Percentiles rank a stretch among this genome's conserved stretches.
These are phyloP conservation scores for Patiria pectinifera DNA, from an alignment of 53 echinoderm and acorn worm genomes.

Conservation along the genomic window DNA sequence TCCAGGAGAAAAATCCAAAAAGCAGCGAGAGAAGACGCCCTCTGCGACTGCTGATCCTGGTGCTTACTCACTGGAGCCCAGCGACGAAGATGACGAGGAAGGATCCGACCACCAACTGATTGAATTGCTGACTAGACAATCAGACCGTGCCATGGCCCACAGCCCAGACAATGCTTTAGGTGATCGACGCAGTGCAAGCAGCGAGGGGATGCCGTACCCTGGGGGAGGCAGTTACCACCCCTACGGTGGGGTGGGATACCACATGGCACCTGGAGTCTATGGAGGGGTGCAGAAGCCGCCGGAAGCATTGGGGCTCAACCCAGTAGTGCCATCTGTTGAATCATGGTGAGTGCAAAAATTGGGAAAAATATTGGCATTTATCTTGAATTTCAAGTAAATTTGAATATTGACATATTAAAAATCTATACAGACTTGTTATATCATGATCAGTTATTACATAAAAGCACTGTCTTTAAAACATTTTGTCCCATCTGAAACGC, in stretches of 20 bases:
- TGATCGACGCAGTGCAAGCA: background rate
- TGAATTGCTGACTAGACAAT: conserved; percentile 24
- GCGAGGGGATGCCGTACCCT: too few relatives aligned
- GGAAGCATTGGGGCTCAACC: conserved; percentile 31
- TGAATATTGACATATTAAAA: too few relatives aligned
- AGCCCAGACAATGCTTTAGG: conserved; percentile 29
- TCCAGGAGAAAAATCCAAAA: background rate
- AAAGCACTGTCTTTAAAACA: too few relatives aligned
- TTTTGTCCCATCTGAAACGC: too few relatives aligned
- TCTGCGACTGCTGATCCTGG: background rate
- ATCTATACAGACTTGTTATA: too few relatives aligned
- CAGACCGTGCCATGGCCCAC: conserved; percentile 59
- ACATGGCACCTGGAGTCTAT: conserved; percentile 15
- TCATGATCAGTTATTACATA: too few relatives aligned
- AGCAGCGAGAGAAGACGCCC: background rate
- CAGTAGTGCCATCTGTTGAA: conserved; percentile 19
- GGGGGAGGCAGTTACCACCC: background rate
- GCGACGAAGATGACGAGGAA: conserved; percentile 40
- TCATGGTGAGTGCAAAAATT: background rate
- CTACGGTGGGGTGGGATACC: conserved; percentile 20
- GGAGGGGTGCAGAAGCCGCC: conserved; percentile 28
- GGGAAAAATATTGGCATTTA: too few relatives aligned
- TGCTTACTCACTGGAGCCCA: conserved; percentile 25
- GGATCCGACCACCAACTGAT: conserved; percentile 24
- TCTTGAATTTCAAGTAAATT: too few relatives aligned